Conservation (phyloP, 92 coral and sea anemone genomes). For the Pocillopora meandrina region DNA sequence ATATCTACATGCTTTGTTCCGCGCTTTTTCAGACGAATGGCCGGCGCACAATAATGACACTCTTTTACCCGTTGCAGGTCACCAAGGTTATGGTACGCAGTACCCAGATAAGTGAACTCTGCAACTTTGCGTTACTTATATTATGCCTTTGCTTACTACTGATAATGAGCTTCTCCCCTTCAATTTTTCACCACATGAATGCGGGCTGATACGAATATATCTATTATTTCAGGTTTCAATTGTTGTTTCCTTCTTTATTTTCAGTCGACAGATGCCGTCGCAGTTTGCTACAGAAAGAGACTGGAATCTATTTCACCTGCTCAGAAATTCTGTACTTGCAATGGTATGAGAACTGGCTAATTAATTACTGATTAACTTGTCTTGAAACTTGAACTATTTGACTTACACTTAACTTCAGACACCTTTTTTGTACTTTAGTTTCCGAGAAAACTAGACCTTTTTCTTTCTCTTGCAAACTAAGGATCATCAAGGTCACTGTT, state of each 20-base stretch:
- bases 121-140: no score
- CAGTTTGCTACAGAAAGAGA: conserved; percentile 86
- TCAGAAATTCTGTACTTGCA: conserved; percentile 84
- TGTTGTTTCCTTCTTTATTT: conserved; percentile 1
- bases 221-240: background rate
- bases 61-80: no score
- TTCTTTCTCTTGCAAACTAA: no score
- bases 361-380: background rate
- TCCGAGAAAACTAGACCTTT: no score
- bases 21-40: no score
- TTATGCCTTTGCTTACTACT: no score
- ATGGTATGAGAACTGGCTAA: conserved; percentile 55
- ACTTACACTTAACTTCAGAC: no score
- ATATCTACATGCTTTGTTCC: no score
- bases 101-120: conserved; percentile 14
- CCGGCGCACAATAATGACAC: no score
- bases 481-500: no score
- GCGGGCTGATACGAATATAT: background rate
- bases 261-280: conserved; percentile 85
- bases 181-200: background rate
- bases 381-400: background rate
- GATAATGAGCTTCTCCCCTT: background rate
- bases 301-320: conserved; percentile 92
- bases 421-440: no score
- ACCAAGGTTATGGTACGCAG: no score